Evolutionary conservation across 2,797 vertebrate genomes (phyloP), one percentile per base, ranked within the genome.

Genomic region (Halcyon chelicuti): DNA sequence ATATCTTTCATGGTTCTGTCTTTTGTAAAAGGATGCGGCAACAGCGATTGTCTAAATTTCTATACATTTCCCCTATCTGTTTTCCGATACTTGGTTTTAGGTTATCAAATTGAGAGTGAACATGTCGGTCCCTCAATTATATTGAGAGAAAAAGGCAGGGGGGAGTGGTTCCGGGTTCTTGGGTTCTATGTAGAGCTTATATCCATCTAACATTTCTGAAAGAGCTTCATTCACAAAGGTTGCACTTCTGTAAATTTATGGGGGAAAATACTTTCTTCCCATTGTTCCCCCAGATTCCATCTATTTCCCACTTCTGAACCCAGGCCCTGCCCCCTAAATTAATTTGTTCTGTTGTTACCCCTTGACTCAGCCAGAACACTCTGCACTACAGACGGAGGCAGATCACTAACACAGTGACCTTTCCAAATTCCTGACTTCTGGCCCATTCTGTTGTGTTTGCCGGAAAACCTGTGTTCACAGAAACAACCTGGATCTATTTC

Each of bases 1-100:
- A 96, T 96, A 51, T 51, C 90, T 97, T 97, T 97, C 88, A 93
- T 78, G 92, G 51, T 51, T 74, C 46, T 40, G 44, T 80, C 76
- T 87, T 96, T 97, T 96, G 79, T 91, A 82, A 93, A 94, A 76
- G 65, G 54, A 62, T 74, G 68, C 3, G 9, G 76, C 47, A 90
- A 54, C 15, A 67, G 37, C 12, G 60, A 81, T 60, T 3, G 10
- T 54, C 20, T 51, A 31, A 80, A 70, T 88, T 90, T 75, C 74
- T 85, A 84, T 26, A 33, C 65, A 61, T 58, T 83, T 58, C 35
- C 58, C 62, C 77, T 35, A 52, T 87, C 61, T 67, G 42, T 66
- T 91, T 85, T 93, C 71, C 83, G 63, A 90, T 49, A 54, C 23
- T 55, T 76, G 33, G 20, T 58, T 81, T 92, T 94, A 91, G 93